phyloP scores from a whole-genome alignment of 2,797 vertebrate genomes.

The Anguilla obscura region DNA sequence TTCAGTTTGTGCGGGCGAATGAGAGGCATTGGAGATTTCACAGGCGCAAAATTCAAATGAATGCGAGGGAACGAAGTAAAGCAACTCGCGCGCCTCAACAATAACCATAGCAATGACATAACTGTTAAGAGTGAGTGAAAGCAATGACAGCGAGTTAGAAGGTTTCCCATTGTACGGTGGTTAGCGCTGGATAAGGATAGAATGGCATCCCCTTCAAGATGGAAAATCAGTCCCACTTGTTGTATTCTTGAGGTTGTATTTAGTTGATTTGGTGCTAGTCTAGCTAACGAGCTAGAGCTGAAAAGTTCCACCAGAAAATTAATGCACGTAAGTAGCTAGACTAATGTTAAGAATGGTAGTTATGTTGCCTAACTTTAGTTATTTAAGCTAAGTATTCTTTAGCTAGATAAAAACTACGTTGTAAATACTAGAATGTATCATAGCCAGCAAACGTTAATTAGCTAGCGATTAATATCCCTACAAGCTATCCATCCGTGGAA shows the following conservation, averaged over 20 bases:
- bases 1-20: slow-evolving; percentile 52
- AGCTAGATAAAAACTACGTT: too few species aligned
- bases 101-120: slow-evolving; percentile 51
- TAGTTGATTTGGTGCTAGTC: too few species aligned
- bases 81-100: slow-evolving; percentile 19
- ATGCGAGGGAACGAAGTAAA: slow-evolving; percentile 28
- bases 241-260: background rate
- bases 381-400: too few species aligned
- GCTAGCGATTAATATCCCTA: too few species aligned
- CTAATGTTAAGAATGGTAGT: too few species aligned
- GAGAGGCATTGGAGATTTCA: slow-evolving; percentile 18
- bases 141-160: slow-evolving; percentile 46
- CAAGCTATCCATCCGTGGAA: too few species aligned
- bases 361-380: too few species aligned
- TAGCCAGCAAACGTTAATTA: too few species aligned
- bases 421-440: too few species aligned
- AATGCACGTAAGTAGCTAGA: too few species aligned
- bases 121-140: background rate
- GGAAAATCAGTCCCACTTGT: background rate
- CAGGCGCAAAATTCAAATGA: slow-evolving; percentile 36
- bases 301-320: too few species aligned
- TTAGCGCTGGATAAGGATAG: background rate
- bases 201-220: background rate
- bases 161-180: slow-evolving; percentile 28
- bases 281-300: too few species aligned